Evolutionary conservation across 2,797 vertebrate species (phyloP), one percentile per base, ranked within the genome.

Genomic region (Hozukius guyotensis): DNA sequence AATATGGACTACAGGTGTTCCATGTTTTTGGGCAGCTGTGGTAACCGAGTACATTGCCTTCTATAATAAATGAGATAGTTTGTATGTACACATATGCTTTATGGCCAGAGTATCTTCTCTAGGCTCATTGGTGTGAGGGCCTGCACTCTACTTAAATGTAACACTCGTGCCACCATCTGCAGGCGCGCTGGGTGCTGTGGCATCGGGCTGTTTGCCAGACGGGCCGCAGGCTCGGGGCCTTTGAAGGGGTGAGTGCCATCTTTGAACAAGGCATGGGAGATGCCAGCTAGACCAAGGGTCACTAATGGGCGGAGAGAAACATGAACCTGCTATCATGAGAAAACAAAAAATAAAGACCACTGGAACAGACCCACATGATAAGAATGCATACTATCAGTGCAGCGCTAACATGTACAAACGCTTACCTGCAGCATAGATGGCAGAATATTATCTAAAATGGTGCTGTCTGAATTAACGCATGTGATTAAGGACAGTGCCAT

Each of bases 171-270:
- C 87, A 78, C 90, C 89, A 86, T 92, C 91, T 94, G 94, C 88
- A 92, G 91, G 92, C 87, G 67, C 74, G 83, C 96, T 87, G 96
- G 96, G 96, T 94, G 36, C 96, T 96, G 94, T 97, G 98, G 97
- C 97, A 95, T 94, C 96, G 96, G 96, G 98, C 98, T 98, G 98
- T 98, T 98, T 98, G 97, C 97, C 94, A 94, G 95, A 95, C 94
- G 96, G 98, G 98, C 97, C 97, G 97, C 98, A 99, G 97, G 97
- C 97, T 99, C 97, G 93, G 95, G 97, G 98, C 95, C 98, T 96
- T 99, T 98, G 97, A 99, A 99, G 97, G 97, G 97, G 97, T 97
- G 98, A 98, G 96, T 97, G 97, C 97, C 98, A 99, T 99, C 98
- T 99, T 98, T 97, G 96, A 97, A 98, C 96, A 96, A 96, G 97